Conservation (phyloP, 92 coral and sea anemone genomes). For the Muricea muricata region DNA sequence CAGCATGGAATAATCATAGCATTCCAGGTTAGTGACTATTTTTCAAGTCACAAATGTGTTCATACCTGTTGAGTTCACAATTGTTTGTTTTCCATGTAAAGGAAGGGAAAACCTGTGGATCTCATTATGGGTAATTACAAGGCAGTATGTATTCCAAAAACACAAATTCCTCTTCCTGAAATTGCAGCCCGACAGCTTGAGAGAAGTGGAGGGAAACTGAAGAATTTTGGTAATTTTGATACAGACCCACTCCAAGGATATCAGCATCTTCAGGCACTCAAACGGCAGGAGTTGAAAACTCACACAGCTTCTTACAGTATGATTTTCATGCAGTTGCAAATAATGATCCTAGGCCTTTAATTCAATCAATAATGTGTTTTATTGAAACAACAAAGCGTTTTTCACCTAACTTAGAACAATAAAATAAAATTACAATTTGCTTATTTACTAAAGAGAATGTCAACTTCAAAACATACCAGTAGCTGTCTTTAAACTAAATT, state of each 20-base stretch:
- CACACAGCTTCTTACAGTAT: slow-evolving; percentile 23
- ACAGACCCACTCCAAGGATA: slow-evolving; percentile 31
- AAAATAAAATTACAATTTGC: too few species aligned
- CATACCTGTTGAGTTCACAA: too few species aligned
- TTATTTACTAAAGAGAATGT: too few species aligned
- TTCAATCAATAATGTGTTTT: slow-evolving; percentile 12
- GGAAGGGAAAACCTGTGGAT: slow-evolving; percentile 47
- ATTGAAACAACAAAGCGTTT: slow-evolving; percentile 35
- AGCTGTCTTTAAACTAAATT: too few species aligned
- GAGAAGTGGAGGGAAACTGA: slow-evolving; percentile 46
- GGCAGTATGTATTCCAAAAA: slow-evolving; percentile 17
- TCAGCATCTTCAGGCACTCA: slow-evolving; percentile 37
- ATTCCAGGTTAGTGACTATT: too few species aligned
- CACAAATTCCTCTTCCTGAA: slow-evolving; percentile 39
- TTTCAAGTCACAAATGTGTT: too few species aligned
- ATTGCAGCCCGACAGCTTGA: slow-evolving; percentile 37
- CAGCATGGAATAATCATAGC: slow-evolving; percentile 46
- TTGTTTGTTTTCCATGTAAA: background rate
- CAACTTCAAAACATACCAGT: too few species aligned
- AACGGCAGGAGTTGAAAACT: slow-evolving; percentile 25
- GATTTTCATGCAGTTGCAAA: slow-evolving; percentile 29
- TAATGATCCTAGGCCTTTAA: slow-evolving; percentile 31
- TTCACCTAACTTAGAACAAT: slow-evolving; percentile 1
- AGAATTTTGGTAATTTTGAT: slow-evolving; percentile 37
- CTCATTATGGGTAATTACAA: slow-evolving; percentile 23